Conservation (phyloP, 2,797 vertebrate species). For the Bucorvus abyssinicus region DNA sequence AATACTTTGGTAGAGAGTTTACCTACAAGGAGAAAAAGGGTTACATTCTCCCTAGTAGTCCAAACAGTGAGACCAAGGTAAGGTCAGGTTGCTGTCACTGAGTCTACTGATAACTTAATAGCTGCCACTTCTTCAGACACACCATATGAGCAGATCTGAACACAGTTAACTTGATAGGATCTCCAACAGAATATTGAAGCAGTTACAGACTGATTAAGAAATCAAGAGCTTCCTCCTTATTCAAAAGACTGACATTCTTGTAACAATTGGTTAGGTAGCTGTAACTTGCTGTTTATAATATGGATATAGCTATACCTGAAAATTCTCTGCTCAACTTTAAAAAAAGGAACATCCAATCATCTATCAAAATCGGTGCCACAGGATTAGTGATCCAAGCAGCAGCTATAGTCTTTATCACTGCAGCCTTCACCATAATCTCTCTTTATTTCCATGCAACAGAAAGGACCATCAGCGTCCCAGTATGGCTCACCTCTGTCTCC, state of each 20-base stretch:
- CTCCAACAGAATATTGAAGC: not conserved
- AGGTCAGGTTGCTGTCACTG: not conserved
- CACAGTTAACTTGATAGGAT: not conserved
- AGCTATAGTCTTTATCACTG: not conserved
- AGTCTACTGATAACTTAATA: not conserved
- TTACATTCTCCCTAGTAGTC: not conserved
- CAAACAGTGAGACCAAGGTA: not conserved
- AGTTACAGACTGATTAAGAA: not conserved
- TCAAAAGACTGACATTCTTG: not conserved
- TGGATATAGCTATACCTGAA: not conserved
- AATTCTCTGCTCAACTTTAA: not conserved
- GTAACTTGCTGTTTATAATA: not conserved
- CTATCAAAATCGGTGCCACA: not conserved
- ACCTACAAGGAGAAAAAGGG: conserved; percentile 70
- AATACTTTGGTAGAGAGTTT: conserved; percentile 88
- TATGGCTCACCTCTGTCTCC: not conserved
- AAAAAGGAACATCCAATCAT: not conserved
- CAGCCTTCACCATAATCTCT: not conserved
- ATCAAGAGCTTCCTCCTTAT: not conserved
- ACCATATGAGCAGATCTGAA: not conserved
- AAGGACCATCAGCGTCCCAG: not conserved
- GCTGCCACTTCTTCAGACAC: not conserved
- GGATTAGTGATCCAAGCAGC: not conserved
- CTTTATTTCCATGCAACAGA: not conserved
- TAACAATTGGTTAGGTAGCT: not conserved